Conservation (phyloP, 2,797 vertebrate genomes). For the Pipistrellus nathusii region DNA sequence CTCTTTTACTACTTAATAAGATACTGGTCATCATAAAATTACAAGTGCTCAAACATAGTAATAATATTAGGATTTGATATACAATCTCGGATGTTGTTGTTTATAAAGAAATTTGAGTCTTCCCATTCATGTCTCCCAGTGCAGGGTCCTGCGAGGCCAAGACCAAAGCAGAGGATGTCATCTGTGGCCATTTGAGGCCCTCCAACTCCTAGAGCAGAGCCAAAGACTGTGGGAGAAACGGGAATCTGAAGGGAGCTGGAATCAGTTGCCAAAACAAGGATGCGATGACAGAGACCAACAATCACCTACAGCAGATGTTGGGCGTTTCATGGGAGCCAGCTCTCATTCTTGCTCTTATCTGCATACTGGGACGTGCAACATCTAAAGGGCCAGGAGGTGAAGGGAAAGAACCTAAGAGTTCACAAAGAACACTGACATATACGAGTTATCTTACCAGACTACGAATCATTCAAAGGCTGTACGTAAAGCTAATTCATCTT, state of each 20-base stretch:
- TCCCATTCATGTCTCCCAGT: neutral
- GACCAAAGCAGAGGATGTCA: neutral
- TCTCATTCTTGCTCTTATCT: neutral
- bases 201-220: neutral
- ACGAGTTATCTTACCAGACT: neutral
- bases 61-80: constrained; percentile 44
- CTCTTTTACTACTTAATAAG: constrained; percentile 74
- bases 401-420: constrained; percentile 19
- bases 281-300: neutral
- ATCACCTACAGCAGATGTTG: neutral
- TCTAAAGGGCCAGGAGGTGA: neutral
- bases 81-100: constrained; percentile 38
- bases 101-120: constrained; percentile 37
- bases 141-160: neutral
- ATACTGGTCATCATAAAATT: constrained; percentile 55
- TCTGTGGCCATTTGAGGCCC: neutral
- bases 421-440: neutral
- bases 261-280: neutral
- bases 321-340: neutral
- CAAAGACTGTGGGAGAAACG: neutral
- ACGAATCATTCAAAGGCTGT: constrained; percentile 47
- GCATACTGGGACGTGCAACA: neutral
- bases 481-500: constrained; percentile 32
- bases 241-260: neutral
- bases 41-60: constrained; percentile 51